Percentiles rank a stretch among this genome's conserved stretches.
phyloP scores from a whole-genome alignment of 2,888 invertebrate genomes.

The Ormia ochracea region DNA sequence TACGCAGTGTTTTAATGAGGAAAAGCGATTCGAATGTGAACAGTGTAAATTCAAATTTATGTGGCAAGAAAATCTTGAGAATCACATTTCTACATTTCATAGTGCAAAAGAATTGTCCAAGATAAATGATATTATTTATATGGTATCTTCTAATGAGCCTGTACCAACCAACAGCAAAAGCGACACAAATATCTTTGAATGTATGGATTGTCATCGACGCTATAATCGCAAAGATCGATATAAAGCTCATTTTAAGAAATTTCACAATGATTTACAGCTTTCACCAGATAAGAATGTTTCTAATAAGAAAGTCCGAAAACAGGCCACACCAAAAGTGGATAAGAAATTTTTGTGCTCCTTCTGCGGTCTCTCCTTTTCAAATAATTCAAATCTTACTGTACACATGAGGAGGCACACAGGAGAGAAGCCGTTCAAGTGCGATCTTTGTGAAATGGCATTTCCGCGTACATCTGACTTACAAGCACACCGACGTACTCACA shows the following conservation, averaged over 20 bases:
- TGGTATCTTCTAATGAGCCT: not conserved
- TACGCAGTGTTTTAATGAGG: constrained; percentile 73
- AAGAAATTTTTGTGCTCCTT: constrained; percentile 80
- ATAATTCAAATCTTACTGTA: constrained; percentile 81
- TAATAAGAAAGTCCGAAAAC: constrained; percentile 30
- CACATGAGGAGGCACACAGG: constrained; percentile 84
- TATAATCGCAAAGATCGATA: constrained; percentile 74
- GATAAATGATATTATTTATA: not conserved
- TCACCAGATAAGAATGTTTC: not conserved
- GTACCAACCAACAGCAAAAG: constrained; percentile 41
- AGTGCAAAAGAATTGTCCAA: constrained; percentile 1
- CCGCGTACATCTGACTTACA: constrained; percentile 81
- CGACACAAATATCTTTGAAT: constrained; percentile 68
- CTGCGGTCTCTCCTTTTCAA: constrained; percentile 80
- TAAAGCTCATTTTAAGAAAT: constrained; percentile 71
- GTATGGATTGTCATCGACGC: constrained; percentile 71
- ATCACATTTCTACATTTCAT: constrained; percentile 68
- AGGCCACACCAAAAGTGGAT: constrained; percentile 63
- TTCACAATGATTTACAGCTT: constrained; percentile 65
- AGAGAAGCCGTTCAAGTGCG: constrained; percentile 82
- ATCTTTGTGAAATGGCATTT: constrained; percentile 81
- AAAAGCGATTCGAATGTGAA: constrained; percentile 70
- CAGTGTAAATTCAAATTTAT: constrained; percentile 73
- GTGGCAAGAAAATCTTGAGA: constrained; percentile 73
- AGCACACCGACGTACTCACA: constrained; percentile 80